phyloP scores from a whole-genome alignment of 2,888 invertebrate genomes.

The Entomobrya proxima region DNA sequence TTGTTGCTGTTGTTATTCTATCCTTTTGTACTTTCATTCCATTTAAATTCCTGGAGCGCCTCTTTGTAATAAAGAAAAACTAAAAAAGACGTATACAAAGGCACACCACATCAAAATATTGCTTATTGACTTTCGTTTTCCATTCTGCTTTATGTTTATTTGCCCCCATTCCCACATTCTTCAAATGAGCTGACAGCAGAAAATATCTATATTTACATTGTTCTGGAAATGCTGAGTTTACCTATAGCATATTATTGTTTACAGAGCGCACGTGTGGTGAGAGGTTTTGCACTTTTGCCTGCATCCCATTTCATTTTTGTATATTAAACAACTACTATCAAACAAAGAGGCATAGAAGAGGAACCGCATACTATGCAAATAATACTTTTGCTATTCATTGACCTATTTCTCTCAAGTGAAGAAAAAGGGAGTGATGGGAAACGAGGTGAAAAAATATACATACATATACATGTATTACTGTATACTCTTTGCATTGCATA shows the following conservation, averaged over 20 bases:
- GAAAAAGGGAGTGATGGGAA: not conserved
- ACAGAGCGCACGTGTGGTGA: not conserved
- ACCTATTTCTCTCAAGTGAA: not conserved
- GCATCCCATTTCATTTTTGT: not conserved
- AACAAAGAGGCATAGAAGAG: not conserved
- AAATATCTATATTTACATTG: not conserved
- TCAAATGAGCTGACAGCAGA: not conserved
- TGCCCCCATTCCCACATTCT: not conserved
- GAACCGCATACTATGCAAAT: not conserved
- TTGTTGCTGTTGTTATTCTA: not conserved
- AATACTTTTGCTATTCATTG: not conserved
- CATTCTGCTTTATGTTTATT: not conserved
- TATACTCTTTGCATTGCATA: too few relatives aligned
- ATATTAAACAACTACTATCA: not conserved
- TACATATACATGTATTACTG: too few relatives aligned
- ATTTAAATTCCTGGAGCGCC: not conserved
- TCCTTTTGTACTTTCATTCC: not conserved
- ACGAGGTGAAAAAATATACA: constrained; percentile 2
- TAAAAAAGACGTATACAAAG: not conserved
- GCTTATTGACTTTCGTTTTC: constrained; percentile 11
- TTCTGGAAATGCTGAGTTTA: not conserved
- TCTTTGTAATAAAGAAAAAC: not conserved
- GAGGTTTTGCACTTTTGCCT: too few relatives aligned
- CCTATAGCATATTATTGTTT: not conserved
- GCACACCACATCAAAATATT: not conserved